Evolutionary conservation across 2,888 invertebrate genomes (phyloP).

Genomic region (Pherbina coryleti): DNA sequence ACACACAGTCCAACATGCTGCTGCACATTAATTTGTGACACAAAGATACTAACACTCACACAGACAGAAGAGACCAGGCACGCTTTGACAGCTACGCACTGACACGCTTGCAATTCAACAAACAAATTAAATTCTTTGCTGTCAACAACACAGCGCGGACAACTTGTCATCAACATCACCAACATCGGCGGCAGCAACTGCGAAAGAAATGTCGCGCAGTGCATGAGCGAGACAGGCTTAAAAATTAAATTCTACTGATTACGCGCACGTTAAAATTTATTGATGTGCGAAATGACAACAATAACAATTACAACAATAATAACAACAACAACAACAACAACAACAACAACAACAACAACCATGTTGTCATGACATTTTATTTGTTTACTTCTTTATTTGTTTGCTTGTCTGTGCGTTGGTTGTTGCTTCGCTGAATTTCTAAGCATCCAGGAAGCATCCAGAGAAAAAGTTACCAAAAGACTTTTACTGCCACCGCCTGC

Average conservation of each 20-base stretch:
- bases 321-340: neutral
- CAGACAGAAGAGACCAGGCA: neutral
- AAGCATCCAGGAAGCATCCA: neutral
- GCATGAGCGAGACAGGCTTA: neutral
- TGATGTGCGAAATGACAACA: constrained; percentile 1
- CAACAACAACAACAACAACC: neutral
- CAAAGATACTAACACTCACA: neutral
- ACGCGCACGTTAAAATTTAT: constrained; percentile 14
- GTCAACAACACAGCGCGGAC: neutral
- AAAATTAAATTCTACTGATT: constrained; percentile 15
- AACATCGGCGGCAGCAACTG: neutral
- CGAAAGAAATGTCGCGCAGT: neutral
- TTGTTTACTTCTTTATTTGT: neutral
- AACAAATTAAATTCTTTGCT: constrained; percentile 35
- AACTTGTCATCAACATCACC: neutral
- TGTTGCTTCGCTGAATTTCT: neutral
- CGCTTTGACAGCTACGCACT: constrained; percentile 18
- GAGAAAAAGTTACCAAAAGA: neutral
- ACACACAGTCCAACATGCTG: neutral
- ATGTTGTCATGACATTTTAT: neutral
- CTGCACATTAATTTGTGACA: neutral
- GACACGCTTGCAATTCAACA: constrained; percentile 6
- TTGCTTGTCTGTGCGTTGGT: neutral
- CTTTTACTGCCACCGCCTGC: constrained; percentile 7
- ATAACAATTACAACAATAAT: neutral